A percentile compares a stretch with the other conserved stretches of the same genome.
phyloP scores from a whole-genome alignment of 2,888 invertebrate genomes.

The Druceiella hillmani region DNA sequence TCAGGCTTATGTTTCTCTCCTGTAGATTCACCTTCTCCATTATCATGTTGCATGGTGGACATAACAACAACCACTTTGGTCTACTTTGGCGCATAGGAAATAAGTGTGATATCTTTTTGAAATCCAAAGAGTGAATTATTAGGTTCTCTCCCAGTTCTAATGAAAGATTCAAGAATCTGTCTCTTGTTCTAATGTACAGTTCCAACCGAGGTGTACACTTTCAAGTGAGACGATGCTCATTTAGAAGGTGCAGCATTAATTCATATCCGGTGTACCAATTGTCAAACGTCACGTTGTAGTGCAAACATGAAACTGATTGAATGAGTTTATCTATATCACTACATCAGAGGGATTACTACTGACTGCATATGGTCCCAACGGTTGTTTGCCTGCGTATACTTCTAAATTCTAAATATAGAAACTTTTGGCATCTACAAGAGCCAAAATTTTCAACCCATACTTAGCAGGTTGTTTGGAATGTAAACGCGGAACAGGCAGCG shows the following conservation, averaged over 20 bases:
- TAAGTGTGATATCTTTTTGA: conserved; percentile 9
- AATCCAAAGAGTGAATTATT: conserved; percentile 18
- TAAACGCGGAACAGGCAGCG: no score
- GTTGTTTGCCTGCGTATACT: conserved; percentile 10
- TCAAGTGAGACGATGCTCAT: conserved; percentile 6
- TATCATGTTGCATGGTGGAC: conserved; percentile 22
- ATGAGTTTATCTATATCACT: conserved; percentile 8
- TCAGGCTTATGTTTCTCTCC: conserved; percentile 15
- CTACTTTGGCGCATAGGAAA: conserved; percentile 24
- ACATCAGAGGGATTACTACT: conserved; percentile 4
- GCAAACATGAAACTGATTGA: conserved; percentile 10
- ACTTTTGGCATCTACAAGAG: no score
- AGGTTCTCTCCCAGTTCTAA: neutral
- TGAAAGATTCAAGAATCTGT: neutral
- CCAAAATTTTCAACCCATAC: no score
- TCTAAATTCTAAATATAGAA: no score
- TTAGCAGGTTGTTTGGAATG: no score
- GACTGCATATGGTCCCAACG: conserved; percentile 10
- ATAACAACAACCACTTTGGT: conserved; percentile 24
- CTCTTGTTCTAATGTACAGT: conserved; percentile 8
- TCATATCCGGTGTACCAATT: conserved; percentile 13
- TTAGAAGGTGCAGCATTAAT: conserved; percentile 6
- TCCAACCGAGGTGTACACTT: no score
- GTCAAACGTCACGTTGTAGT: conserved; percentile 11
- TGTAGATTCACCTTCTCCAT: conserved; percentile 19